Evolutionary conservation across 2,797 vertebrate genomes (phyloP), one percentile per base, ranked within the genome.

Genomic region (Myotis daubentonii): DNA sequence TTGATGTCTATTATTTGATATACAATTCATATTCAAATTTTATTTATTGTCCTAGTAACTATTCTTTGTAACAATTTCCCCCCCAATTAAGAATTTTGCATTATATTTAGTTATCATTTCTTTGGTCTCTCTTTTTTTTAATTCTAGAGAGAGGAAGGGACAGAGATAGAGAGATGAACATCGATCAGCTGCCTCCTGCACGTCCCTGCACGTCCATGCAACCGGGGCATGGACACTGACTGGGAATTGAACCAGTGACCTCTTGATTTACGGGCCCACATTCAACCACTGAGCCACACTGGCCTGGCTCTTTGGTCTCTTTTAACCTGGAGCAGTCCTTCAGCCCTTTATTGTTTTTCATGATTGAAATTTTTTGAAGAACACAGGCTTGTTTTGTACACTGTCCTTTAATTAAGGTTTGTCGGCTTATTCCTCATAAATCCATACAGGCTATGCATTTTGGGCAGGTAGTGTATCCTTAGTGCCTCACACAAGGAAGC

Each of bases 31-130:
- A 85, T 94, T 95, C 62, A 89, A 44, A 78, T 89, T 76, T 96
- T 76, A 49, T 33, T 89, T 49, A 16, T 89, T 76, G 19, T 79
- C 62, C 30, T 94, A 78, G n/a, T 96, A 92, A 89, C 30, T 93
- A 28, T 72, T 41, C 22, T 93, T 88, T 89, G 55, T 91, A 76
- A 70, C 8, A 33, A 36, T 88, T 94, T 84, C 22, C 80, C 28
- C 55, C 20, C n/a, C 15, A 87, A 6, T 76, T 62, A 92, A 66
- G 53, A 95, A 92, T 89, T 60, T 36, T 57, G 25, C 23, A n/a
- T 70, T 78, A 68, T 19, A 83, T 74, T 47, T 78, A 68, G 5
- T 86, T 83, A 55, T 92, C 28, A 86, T 78, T 53, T 72, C 53
- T 95, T 80, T 80, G 74, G 47, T 84, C 33, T 86, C 23, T 81